phyloP scores from a whole-genome alignment of 1,140 invertebrate genomes.

The Galleria mellonella region DNA sequence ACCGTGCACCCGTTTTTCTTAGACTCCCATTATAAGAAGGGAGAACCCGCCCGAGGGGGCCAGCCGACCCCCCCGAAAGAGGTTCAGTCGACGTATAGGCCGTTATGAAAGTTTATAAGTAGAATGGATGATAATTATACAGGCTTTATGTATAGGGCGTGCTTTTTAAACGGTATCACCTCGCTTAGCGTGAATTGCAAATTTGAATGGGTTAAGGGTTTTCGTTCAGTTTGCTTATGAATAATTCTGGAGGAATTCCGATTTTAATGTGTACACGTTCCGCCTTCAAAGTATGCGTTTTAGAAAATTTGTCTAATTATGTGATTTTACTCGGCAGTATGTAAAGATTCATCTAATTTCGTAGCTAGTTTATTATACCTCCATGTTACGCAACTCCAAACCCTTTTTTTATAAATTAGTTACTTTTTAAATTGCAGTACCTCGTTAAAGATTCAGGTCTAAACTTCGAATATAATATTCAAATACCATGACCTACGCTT shows the following conservation, averaged over 20 bases:
- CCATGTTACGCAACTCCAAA: too few species aligned
- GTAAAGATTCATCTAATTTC: too few species aligned
- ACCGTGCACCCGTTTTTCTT: slow-evolving; percentile 70
- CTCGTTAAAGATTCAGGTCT: too few species aligned
- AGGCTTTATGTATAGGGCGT: slow-evolving; percentile 58
- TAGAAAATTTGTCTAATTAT: too few species aligned
- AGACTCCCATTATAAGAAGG: slow-evolving; percentile 63
- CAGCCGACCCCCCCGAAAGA: slow-evolving; percentile 41
- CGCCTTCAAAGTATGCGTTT: too few species aligned
- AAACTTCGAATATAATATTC: too few species aligned
- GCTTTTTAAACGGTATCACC: slow-evolving; percentile 57
- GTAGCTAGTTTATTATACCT: too few species aligned
- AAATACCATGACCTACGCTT: too few species aligned
- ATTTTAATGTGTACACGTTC: too few species aligned
- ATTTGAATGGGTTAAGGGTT: slow-evolving; percentile 10
- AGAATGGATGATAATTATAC: slow-evolving; percentile 73
- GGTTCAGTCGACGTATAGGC: slow-evolving; percentile 73
- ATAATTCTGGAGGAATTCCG: slow-evolving; percentile 4
- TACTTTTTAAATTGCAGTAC: too few species aligned
- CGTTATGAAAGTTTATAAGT: slow-evolving; percentile 74
- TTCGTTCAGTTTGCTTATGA: slow-evolving; percentile 5
- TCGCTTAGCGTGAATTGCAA: slow-evolving; percentile 34
- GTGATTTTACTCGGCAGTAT: too few species aligned
- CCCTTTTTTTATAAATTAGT: too few species aligned
- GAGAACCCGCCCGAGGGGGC: slow-evolving; percentile 22